phyloP scores from a whole-genome alignment of 2,113 vertebrate species.

The Peromyscus polionotus region DNA sequence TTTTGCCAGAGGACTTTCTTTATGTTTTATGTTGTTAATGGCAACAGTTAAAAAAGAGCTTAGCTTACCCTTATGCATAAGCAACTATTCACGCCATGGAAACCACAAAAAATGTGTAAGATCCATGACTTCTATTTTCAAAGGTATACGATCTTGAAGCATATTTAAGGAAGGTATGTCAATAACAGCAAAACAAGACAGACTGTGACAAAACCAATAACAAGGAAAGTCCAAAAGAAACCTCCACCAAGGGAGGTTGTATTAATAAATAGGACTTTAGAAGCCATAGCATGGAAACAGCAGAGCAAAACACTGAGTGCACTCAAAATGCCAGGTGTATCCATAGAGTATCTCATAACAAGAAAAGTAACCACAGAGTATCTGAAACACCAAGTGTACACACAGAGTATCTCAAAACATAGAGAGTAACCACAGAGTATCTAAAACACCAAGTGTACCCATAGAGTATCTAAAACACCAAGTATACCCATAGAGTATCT shows the following conservation, averaged over 20 bases:
- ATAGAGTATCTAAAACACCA: not conserved
- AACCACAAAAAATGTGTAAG: not conserved
- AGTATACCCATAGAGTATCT: not conserved
- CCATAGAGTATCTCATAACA: not conserved
- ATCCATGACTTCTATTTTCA: not conserved
- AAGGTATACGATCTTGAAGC: not conserved
- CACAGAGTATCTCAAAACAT: not conserved
- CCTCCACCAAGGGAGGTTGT: not conserved
- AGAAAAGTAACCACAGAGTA: not conserved
- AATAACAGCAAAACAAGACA: not conserved
- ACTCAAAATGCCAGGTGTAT: not conserved
- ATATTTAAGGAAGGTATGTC: not conserved
- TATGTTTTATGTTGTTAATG: slow-evolving; percentile 22
- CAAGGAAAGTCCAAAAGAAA: not conserved
- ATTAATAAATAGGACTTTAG: not conserved
- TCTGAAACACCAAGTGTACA: not conserved
- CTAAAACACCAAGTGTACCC: not conserved
- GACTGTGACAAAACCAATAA: not conserved
- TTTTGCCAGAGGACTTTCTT: not conserved
- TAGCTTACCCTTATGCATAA: not conserved
- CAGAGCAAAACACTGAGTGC: not conserved
- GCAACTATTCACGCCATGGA: not conserved
- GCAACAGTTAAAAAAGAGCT: not conserved
- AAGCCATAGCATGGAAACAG: not conserved
- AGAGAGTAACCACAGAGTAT: not conserved